Evolutionary conservation across 2,888 invertebrate genomes (phyloP), one percentile per base, ranked within the genome.

Genomic region (Catocala nupta): DNA sequence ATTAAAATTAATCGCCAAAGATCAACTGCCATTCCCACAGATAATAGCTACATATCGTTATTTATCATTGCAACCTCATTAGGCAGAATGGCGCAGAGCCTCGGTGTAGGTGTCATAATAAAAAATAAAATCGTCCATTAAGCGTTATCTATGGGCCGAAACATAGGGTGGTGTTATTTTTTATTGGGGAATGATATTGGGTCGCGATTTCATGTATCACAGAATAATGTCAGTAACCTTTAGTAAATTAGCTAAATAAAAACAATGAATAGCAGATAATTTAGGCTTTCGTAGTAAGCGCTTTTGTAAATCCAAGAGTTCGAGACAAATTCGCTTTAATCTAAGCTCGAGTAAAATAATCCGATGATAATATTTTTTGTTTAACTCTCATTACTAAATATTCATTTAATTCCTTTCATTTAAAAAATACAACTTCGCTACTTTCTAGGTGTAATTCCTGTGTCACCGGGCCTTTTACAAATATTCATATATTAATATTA

Each of bases 91-190:
- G 60, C 59, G 50, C 63, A 71, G 59, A 65, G 74, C 59, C 52
- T 34, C 52, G 58, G 25, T 63, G 56, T 59, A 71, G 73, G 71
- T 71, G 71, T 64, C 61, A 65, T 65, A 77, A 76, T 82, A 81
- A 83, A 77, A 84, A 81, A 80, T 78, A 66, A 80, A 84, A 81
- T 71, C 70, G 67, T 48, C 80, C 81, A 82, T 85, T 81, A 78
- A 70, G 75, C 69, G 80, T 81, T 84, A 84, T 86, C 82, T 82
- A 80, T 74, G 77, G 67, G 55, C 53, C 59, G 66, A 56, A 63
- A 67, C 71, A 69, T 73, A 68, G 73, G 55, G 66, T 75, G 54
- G 59, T 59, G 70, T 48, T 58, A 25, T 25, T 55, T 66, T 65
- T 69, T 74, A 75, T 54, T 56, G 65, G 43, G 59, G 55, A 34